These are phyloP conservation scores for Danionella dracula DNA, from an alignment of 2,797 vertebrate genomes.

Conservation along the genomic window DNA sequence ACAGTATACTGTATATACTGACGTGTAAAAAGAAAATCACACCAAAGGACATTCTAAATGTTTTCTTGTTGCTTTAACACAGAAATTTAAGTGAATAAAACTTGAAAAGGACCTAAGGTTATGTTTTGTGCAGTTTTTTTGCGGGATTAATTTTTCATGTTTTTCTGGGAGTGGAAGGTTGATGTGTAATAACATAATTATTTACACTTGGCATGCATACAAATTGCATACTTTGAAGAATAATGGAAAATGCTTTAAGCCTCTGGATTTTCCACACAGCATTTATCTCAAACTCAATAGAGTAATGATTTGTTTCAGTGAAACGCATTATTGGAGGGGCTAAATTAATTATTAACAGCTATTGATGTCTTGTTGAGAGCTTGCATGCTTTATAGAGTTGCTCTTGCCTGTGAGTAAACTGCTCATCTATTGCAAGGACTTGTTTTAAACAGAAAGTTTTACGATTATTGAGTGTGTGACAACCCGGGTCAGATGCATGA, in stretches of 20 bases:
- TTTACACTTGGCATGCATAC: constrained; percentile 30
- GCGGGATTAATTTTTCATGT: not conserved
- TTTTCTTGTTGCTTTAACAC: constrained; percentile 99
- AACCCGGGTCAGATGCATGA: not conserved
- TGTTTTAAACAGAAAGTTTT: constrained; percentile 25
- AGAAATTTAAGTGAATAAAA: constrained; percentile 92
- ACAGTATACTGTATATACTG: constrained; percentile 71
- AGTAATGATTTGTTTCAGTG: constrained; percentile 64
- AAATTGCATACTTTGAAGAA: constrained; percentile 43
- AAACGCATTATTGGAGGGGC: constrained; percentile 60
- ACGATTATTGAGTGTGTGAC: constrained; percentile 5
- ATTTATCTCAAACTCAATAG: constrained; percentile 63
- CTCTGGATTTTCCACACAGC: constrained; percentile 54
- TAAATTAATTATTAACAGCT: constrained; percentile 71
- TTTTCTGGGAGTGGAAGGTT: not conserved
- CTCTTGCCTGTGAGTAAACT: constrained; percentile 48
- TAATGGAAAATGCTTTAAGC: constrained; percentile 42
- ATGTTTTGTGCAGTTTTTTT: constrained; percentile 40
- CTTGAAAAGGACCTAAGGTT: constrained; percentile 68
- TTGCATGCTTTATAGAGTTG: constrained; percentile 59
- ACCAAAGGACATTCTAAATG: constrained; percentile 99
- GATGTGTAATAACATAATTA: constrained; percentile 27
- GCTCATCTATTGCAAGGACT: not conserved
- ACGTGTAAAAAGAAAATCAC: constrained; percentile 89
- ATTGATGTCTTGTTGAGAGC: constrained; percentile 60